Percentiles rank a stretch among this genome's conserved stretches.
Evolutionary conservation across 1,140 invertebrate species (phyloP).

Genomic region (Drosophila ambigua): DNA sequence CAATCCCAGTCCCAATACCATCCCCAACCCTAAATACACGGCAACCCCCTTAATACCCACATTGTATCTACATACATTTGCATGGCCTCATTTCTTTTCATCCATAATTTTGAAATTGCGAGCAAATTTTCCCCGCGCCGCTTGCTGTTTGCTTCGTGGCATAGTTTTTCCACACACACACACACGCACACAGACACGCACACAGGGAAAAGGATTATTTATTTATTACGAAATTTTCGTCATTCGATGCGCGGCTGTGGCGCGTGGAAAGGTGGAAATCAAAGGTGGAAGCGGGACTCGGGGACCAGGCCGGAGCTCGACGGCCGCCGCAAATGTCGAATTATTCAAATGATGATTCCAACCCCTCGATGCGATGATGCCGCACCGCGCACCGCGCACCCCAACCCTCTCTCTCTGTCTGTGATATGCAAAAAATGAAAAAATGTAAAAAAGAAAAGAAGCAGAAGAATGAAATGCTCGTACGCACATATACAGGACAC

Average conservation of each 20-base stretch:
- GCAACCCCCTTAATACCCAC: constrained; percentile 42
- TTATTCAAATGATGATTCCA: constrained; percentile 82
- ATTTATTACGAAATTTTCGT: constrained; percentile 82
- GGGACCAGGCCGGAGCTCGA: constrained; percentile 16
- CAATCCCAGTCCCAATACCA: background rate
- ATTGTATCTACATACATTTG: constrained; percentile 70
- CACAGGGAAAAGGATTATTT: constrained; percentile 72
- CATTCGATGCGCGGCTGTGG: constrained; percentile 74
- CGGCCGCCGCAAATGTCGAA: constrained; percentile 74
- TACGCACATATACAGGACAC: constrained; percentile 33
- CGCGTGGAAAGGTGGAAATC: constrained; percentile 73
- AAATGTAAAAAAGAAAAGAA: constrained; percentile 13
- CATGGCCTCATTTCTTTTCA: constrained; percentile 71
- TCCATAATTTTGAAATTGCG: constrained; percentile 76
- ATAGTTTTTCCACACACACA: constrained; percentile 57
- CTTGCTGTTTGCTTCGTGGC: constrained; percentile 18
- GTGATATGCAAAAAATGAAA: constrained; percentile 70
- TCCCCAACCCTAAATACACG: background rate
- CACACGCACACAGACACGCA: constrained; percentile 26
- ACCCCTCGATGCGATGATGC: constrained; percentile 42
- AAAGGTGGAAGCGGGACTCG: constrained; percentile 46
- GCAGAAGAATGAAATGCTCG: constrained; percentile 28
- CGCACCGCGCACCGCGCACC: constrained; percentile 26
- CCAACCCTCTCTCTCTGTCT: constrained; percentile 16
- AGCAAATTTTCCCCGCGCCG: constrained; percentile 62